These are phyloP conservation scores for Rhagologus leucostigma DNA, from an alignment of 2,113 vertebrate genomes.

Conservation along the genomic window DNA sequence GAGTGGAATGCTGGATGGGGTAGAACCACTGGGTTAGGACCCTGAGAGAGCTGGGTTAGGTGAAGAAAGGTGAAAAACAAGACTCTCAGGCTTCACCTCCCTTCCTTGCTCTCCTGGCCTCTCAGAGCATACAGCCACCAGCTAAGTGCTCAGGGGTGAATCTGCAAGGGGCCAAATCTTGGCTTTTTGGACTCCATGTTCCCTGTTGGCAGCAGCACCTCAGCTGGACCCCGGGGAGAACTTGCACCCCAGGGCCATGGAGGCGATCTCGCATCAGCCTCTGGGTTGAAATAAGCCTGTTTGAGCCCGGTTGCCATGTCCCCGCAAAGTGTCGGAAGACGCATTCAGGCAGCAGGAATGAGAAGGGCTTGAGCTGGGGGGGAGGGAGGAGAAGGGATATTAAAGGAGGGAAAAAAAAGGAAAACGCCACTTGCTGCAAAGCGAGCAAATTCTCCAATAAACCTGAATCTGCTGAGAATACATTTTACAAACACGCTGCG, in stretches of 20 bases:
- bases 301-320: slow-evolving; percentile 64
- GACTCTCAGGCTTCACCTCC: neutral
- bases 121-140: fast-evolving
- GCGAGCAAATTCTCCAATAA: slow-evolving; percentile 68
- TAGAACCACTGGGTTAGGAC: neutral
- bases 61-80: neutral
- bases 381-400: slow-evolving; percentile 46
- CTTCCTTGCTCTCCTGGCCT: neutral
- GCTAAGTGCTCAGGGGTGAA: neutral
- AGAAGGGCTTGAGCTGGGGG: slow-evolving; percentile 38
- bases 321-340: slow-evolving; percentile 23
- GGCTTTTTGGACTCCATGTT: neutral
- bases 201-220: neutral
- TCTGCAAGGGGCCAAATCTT: neutral
- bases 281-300: slow-evolving; percentile 1
- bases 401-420: slow-evolving; percentile 33
- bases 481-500: slow-evolving; percentile 80
- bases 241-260: fast-evolving
- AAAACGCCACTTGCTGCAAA: slow-evolving; percentile 50
- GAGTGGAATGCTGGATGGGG: neutral
- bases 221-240: fast-evolving
- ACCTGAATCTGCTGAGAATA: slow-evolving; percentile 82
- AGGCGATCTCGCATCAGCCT: fast-evolving
- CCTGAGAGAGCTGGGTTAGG: neutral
- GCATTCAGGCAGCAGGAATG: slow-evolving; percentile 70